Conservation (phyloP, 1,140 invertebrate genomes). For the Aporrectodea caliginosa region DNA sequence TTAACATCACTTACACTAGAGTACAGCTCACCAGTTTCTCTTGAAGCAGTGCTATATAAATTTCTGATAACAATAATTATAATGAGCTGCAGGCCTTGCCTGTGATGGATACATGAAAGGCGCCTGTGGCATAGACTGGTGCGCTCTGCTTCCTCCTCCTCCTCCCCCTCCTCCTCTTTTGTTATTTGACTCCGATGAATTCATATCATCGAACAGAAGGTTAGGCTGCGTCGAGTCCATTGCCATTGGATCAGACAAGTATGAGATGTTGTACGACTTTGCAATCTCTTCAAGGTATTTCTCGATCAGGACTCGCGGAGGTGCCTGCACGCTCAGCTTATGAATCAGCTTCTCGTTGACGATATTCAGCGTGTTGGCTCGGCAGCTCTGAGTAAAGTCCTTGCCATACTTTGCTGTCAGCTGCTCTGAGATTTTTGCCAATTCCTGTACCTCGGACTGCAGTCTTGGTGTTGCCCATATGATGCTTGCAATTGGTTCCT, state of each 20-base stretch:
- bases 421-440: slow-evolving; percentile 88
- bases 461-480: slow-evolving; percentile 91
- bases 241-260: slow-evolving; percentile 78
- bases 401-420: slow-evolving; percentile 90
- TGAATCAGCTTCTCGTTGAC: slow-evolving; percentile 94
- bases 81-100: no score
- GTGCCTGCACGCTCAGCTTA: slow-evolving; percentile 91
- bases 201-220: slow-evolving; percentile 8
- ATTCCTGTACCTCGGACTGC: slow-evolving; percentile 61
- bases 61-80: no score
- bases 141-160: slow-evolving; percentile 26
- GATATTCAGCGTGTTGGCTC: slow-evolving; percentile 60
- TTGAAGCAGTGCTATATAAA: no score
- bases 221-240: slow-evolving; percentile 19
- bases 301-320: slow-evolving; percentile 92
- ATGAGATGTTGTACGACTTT: slow-evolving; percentile 86
- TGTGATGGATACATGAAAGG: slow-evolving; percentile 6
- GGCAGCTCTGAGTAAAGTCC: slow-evolving; percentile 66
- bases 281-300: slow-evolving; percentile 82
- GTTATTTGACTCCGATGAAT: slow-evolving; percentile 13
- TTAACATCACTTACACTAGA: no score
- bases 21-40: no score
- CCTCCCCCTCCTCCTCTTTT: slow-evolving; percentile 30
- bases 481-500: slow-evolving; percentile 90
- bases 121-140: slow-evolving; percentile 5